Percentiles rank a stretch among this genome's conserved stretches.
These are phyloP conservation scores for Yponomeuta malinellus DNA, from an alignment of 2,888 invertebrate genomes.

Conservation along the genomic window DNA sequence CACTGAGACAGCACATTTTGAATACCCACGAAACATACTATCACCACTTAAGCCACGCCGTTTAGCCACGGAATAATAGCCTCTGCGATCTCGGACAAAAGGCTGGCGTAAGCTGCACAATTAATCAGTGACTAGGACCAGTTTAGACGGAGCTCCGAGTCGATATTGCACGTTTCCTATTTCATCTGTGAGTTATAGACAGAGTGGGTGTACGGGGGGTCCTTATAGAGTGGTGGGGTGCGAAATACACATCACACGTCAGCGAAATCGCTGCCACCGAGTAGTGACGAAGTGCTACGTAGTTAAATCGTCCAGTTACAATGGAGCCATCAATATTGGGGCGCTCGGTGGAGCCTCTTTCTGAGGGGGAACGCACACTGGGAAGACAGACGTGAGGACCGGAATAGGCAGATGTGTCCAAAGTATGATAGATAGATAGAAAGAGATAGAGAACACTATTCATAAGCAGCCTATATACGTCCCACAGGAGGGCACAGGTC, in stretches of 20 bases:
- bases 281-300: constrained; percentile 61
- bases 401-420: neutral
- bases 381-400: neutral
- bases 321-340: constrained; percentile 60
- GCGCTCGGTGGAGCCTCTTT: neutral
- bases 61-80: constrained; percentile 27
- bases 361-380: neutral
- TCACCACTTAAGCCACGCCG: constrained; percentile 42
- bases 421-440: too few species aligned
- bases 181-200: neutral
- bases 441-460: too few species aligned
- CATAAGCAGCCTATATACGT: too few species aligned
- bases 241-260: constrained; percentile 60
- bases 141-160: constrained; percentile 32
- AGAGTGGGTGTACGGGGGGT: constrained; percentile 25
- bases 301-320: constrained; percentile 51
- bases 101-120: constrained; percentile 23
- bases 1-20: constrained; percentile 64
- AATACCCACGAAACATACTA: constrained; percentile 43
- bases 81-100: constrained; percentile 26
- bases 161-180: neutral
- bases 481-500: too few species aligned
- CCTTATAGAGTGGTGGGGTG: constrained; percentile 35
- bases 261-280: constrained; percentile 51
- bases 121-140: constrained; percentile 36